Conservation (phyloP, 2,888 invertebrate genomes). For the Epistrophella euchroma region DNA sequence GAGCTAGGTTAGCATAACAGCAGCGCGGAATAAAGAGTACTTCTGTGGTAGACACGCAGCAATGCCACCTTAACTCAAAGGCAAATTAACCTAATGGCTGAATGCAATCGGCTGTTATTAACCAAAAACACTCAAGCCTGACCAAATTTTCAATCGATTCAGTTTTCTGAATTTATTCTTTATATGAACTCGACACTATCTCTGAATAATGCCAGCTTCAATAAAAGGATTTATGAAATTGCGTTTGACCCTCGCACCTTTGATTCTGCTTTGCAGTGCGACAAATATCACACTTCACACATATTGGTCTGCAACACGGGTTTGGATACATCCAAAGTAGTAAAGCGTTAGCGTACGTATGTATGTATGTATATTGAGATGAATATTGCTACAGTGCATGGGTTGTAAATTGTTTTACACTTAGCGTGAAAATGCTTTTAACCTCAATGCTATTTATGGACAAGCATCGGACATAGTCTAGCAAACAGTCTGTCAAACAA, state of each 20-base stretch:
- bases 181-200: conserved; percentile 57
- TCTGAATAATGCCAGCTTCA: conserved; percentile 58
- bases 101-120: conserved; percentile 77
- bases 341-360: too few relatives aligned
- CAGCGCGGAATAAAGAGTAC: background rate
- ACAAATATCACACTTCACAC: conserved; percentile 66
- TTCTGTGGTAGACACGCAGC: conserved; percentile 17
- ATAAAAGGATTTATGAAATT: conserved; percentile 58
- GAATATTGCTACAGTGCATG: conserved; percentile 67
- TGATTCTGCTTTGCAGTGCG: conserved; percentile 62
- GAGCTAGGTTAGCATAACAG: background rate
- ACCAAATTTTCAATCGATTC: conserved; percentile 78
- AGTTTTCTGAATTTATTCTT: conserved; percentile 74
- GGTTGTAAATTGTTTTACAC: conserved; percentile 78
- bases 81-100: conserved; percentile 77
- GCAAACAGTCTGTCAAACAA: conserved; percentile 39
- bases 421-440: conserved; percentile 78
- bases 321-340: conserved; percentile 44
- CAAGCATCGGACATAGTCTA: conserved; percentile 64
- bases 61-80: conserved; percentile 57
- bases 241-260: conserved; percentile 38
- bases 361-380: conserved; percentile 52
- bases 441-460: conserved; percentile 73
- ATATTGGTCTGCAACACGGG: conserved; percentile 25
- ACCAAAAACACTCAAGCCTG: conserved; percentile 78